Conservation (phyloP, 1,140 invertebrate species). For the Hetaerina americana region DNA sequence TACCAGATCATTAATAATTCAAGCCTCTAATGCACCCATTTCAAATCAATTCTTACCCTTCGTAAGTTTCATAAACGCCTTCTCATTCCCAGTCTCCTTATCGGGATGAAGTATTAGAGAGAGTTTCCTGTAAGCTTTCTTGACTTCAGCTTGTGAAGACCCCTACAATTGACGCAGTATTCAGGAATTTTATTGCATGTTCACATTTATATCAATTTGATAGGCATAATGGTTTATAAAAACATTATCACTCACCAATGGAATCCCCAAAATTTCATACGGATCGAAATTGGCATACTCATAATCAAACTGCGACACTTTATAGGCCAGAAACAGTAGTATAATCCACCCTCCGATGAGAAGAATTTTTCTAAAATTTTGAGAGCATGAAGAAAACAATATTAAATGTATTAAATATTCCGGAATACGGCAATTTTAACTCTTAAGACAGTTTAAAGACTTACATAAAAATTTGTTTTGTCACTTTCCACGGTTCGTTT, state of each 20-base stretch:
- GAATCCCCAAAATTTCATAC: constrained; percentile 87
- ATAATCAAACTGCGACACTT: constrained; percentile 94
- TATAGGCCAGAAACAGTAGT: constrained; percentile 79
- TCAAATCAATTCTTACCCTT: no score
- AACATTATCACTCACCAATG: constrained; percentile 43
- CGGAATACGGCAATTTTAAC: constrained; percentile 1
- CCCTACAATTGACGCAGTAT: constrained; percentile 36
- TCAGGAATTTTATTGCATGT: neutral
- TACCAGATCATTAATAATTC: no score
- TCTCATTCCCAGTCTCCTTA: constrained; percentile 93
- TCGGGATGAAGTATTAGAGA: constrained; percentile 94
- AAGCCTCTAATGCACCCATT: no score
- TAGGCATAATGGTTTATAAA: neutral
- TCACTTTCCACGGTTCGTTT: constrained; percentile 74
- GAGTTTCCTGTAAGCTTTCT: constrained; percentile 87
- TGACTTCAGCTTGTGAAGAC: constrained; percentile 76
- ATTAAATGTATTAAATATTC: constrained; percentile 26
- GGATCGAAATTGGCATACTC: constrained; percentile 98
- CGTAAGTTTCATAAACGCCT: constrained; percentile 92
- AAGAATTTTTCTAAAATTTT: constrained; percentile 41
- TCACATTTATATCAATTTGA: constrained; percentile 2
- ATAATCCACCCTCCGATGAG: constrained; percentile 80
- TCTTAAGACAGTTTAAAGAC: constrained; percentile 10
- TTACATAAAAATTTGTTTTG: constrained; percentile 48
- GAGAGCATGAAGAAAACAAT: constrained; percentile 10